Base-by-base conservation (phyloP, 2,113 vertebrate species). In the Brevimyrus niger region DNA sequence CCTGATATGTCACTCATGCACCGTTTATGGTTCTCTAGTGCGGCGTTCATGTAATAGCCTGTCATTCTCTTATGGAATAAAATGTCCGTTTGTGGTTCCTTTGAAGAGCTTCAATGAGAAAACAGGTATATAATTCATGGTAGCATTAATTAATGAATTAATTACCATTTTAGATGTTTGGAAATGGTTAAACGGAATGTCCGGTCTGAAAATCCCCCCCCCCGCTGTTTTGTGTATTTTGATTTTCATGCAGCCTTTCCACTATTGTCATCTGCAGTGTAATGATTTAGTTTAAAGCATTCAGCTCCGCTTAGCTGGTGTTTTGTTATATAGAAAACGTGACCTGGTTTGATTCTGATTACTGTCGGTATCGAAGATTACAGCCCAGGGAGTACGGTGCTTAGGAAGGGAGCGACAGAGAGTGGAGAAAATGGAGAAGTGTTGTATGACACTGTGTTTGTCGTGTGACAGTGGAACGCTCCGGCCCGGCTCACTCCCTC, bases 401-500 rank as follows among this genome's bases (percentile, higher is more conserved):
- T 17, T 15, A 51, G 31, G 6, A 47, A 86, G 48, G 38, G 8
- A 86, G 47, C 15, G 7, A 10, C 47, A 86, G 21, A 35, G 48
- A 51, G 19, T 61, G 47, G 11, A 51, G 23, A 53, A 51, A 13
- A 27, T 86, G 48, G 47, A 86, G 27, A 31, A 50, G 46, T 31
- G 47, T 8, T 51, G 85, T 86, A 5, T 87, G 35, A 83, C 73
- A 21, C 23, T 15, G 15, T 82, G 21, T 89, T 21, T 89, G 23
- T 53, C 44, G 27, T 48, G 19, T 15, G 73, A 82, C 73, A 89
- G 88, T 82, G 88, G 88, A 89, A 83, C 19, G 51, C 31, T 44
- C 73, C 88, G 19, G 73, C 69, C 31, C 48, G 50, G 42, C 88
- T 89, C n/a, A 10, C 73, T 38, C 50, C 69, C 48, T 89, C 88